phyloP scores from a whole-genome alignment of 1,140 invertebrate genomes.

The Coelopa frigida region DNA sequence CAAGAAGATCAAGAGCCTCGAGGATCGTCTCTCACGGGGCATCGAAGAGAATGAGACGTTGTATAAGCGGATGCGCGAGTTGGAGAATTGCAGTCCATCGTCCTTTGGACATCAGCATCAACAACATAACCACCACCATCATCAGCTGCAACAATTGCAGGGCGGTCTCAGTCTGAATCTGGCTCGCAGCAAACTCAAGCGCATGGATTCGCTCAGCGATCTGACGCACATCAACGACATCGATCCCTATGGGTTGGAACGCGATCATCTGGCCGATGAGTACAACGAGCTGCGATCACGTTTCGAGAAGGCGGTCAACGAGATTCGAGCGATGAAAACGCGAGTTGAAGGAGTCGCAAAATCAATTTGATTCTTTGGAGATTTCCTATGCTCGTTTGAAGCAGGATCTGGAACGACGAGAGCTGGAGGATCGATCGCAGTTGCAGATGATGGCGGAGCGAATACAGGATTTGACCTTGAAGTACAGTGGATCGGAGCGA shows the following conservation, averaged over 20 bases:
- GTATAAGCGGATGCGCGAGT: slow-evolving; percentile 59
- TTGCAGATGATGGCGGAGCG: slow-evolving; percentile 72
- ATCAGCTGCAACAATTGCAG: too few relatives aligned
- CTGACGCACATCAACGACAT: slow-evolving; percentile 72
- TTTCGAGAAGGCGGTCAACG: slow-evolving; percentile 73
- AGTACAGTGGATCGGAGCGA: slow-evolving; percentile 73
- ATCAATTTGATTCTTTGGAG: slow-evolving; percentile 71
- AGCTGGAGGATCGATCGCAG: slow-evolving; percentile 65
- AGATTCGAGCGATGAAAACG: slow-evolving; percentile 75
- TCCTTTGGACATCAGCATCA: too few relatives aligned
- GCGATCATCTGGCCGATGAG: slow-evolving; percentile 71
- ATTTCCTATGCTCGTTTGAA: slow-evolving; percentile 64
- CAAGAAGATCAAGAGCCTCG: slow-evolving; percentile 38
- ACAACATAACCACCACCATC: too few relatives aligned
- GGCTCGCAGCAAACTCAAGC: slow-evolving; percentile 51
- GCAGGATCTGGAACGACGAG: slow-evolving; percentile 61
- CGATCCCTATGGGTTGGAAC: slow-evolving; percentile 64
- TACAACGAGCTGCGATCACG: slow-evolving; percentile 66
- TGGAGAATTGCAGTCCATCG: slow-evolving; percentile 53
- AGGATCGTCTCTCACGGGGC: slow-evolving; percentile 53
- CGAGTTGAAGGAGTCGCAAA: slow-evolving; percentile 72
- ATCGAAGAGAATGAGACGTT: slow-evolving; percentile 72
- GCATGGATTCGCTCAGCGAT: slow-evolving; percentile 71
- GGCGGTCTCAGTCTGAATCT: too few relatives aligned
- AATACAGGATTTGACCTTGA: slow-evolving; percentile 75